These are phyloP conservation scores for Phylloscopus whistleri DNA, from an alignment of 2,113 vertebrate species.

Conservation along the genomic window DNA sequence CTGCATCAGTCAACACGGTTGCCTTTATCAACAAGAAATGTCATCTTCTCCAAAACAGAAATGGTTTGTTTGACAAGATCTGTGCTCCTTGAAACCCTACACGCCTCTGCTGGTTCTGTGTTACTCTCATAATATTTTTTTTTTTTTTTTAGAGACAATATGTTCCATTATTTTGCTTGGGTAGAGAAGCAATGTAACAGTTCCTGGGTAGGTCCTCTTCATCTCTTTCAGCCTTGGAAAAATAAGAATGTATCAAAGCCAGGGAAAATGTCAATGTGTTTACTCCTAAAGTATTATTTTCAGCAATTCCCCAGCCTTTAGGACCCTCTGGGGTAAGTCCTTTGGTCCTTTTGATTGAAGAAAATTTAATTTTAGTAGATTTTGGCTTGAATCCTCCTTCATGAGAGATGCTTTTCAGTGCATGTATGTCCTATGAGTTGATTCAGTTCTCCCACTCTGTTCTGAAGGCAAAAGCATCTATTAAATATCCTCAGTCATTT, in stretches of 20 bases:
- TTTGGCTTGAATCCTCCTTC: background rate
- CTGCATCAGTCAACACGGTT: background rate
- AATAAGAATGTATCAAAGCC: conserved; percentile 14
- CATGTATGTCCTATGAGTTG: background rate
- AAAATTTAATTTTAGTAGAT: conserved; percentile 21
- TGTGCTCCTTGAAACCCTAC: background rate
- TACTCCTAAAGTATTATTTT: conserved; percentile 12
- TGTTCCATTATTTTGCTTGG: conserved; percentile 38
- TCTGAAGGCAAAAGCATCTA: background rate
- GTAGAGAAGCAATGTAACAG: background rate
- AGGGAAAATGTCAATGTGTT: conserved; percentile 38
- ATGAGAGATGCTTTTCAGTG: background rate
- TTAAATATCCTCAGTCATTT: background rate
- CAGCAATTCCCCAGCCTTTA: background rate
- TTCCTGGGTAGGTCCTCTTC: background rate
- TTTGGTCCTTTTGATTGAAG: conserved; percentile 21
- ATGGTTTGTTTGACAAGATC: conserved; percentile 37
- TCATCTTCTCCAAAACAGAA: conserved; percentile 27
- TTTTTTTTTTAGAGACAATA: background rate
- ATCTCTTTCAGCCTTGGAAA: conserved; percentile 28
- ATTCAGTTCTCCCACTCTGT: background rate
- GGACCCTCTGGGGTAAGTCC: background rate
- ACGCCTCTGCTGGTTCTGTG: background rate
- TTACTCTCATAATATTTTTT: background rate
- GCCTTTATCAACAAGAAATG: conserved; percentile 32